A percentile compares a stretch with the other conserved stretches of the same genome.
phyloP scores from a whole-genome alignment of 1,140 invertebrate genomes.

The Matsumurasca onukii region DNA sequence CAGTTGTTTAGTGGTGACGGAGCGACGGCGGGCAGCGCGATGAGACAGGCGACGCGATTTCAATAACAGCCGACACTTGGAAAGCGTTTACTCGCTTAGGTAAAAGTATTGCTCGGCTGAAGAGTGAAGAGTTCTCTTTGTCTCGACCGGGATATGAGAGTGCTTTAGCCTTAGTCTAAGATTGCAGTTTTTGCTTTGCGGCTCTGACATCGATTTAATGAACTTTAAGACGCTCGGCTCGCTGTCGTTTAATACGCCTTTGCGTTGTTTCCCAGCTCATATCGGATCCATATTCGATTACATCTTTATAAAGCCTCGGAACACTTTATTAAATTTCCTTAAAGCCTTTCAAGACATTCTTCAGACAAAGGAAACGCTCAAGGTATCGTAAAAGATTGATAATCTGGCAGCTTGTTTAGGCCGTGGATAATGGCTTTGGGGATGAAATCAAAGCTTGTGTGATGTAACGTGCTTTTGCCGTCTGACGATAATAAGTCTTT shows the following conservation, averaged over 20 bases:
- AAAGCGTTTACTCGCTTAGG: background rate
- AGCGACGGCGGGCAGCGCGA: too few relatives aligned
- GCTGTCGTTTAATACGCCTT: constrained; percentile 5
- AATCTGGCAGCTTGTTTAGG: background rate
- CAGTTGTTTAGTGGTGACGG: too few relatives aligned
- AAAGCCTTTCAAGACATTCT: constrained; percentile 8
- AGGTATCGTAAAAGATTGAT: constrained; percentile 14
- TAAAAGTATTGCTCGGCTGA: background rate
- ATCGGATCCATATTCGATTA: constrained; percentile 18
- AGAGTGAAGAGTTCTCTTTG: background rate
- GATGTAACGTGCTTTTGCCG: too few relatives aligned
- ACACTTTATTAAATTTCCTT: constrained; percentile 17
- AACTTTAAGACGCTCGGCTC: background rate
- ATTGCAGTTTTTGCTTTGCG: constrained; percentile 15
- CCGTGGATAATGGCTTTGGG: too few relatives aligned
- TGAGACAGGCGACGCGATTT: background rate
- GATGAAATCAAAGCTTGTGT: too few relatives aligned
- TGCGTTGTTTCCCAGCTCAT: background rate
- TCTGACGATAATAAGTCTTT: too few relatives aligned
- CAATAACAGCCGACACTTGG: background rate
- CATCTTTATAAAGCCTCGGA: constrained; percentile 13
- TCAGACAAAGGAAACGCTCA: constrained; percentile 4
- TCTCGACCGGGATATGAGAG: background rate
- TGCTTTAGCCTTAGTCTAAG: too few relatives aligned
- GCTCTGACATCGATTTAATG: constrained; percentile 6